Evolutionary conservation across 2,888 invertebrate genomes (phyloP), one percentile per base, ranked within the genome.

Genomic region (Melieria omissa): DNA sequence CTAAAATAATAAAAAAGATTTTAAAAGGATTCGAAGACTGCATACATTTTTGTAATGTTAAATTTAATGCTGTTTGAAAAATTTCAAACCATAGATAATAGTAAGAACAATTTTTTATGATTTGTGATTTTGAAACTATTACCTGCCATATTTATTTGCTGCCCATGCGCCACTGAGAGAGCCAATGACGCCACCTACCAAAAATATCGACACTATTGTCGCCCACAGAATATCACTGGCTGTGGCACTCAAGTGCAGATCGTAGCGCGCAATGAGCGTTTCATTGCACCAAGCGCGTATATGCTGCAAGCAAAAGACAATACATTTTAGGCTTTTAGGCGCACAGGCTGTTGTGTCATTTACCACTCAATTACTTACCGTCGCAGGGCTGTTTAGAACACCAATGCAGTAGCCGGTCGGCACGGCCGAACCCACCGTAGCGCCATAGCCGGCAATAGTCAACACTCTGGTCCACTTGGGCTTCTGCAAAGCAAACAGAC

Each of bases 321-420:
- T 9, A 29, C 29, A 29, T 29, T 29, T 29, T 29, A n/a, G n/a
- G 29, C 29, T 29, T 29, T 29, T 29, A 29, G 29, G 29, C 29
- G 29, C 29, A 29, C 29, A 29, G 29, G 29, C 29, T 29, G 29
- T 29, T 3, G 29, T 29, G 29, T 29, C 29, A 29, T 29, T 29
- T 3, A 29, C 29, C 1, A 29, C 29, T 29, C 29, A 29, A 42
- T 4, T 78, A 88, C 89, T 89, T 87, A 95, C 95, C 82, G 89
- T 87, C 62, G 92, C 92, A 3, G 95, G 95, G 46, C 93, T 92
- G 85, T 96, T 96, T 78, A 96, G 90, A 16, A 95, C 95, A 60
- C 96, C 95, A 72, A 95, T 93, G 82, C 93, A 93, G 86, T 92
- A 96, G 52, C 96, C 96, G 61, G 94, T 93, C 6, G 95, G 93